Conservation (phyloP, 2,888 invertebrate species). For the Chaetogeoica ovagalla region DNA sequence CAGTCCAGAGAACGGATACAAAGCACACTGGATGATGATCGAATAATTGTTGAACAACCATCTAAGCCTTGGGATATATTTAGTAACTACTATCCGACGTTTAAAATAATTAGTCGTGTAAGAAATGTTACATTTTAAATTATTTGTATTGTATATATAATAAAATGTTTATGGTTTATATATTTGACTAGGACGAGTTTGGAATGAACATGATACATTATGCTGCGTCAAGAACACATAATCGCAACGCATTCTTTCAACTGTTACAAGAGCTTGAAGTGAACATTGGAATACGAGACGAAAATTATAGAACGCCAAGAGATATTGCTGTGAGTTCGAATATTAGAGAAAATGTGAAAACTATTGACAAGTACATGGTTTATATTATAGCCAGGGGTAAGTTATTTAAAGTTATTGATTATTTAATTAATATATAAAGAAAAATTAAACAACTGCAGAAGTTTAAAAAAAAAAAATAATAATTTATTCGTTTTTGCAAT, state of each 20-base stretch:
- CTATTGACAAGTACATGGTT: conserved; percentile 80
- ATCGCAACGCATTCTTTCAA: conserved; percentile 77
- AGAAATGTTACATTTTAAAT: neutral
- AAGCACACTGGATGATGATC: neutral
- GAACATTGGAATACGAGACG: conserved; percentile 80
- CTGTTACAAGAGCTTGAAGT: conserved; percentile 78
- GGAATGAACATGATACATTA: conserved; percentile 89
- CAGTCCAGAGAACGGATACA: neutral
- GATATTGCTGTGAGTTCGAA: conserved; percentile 82
- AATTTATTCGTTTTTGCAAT: neutral
- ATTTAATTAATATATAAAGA: neutral
- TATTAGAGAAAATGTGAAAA: conserved; percentile 75
- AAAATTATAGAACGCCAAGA: conserved; percentile 82
- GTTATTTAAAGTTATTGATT: neutral
- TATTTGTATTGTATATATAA: neutral
- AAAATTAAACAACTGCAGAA: neutral
- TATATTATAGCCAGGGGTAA: conserved; percentile 77
- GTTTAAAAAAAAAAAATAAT: neutral
- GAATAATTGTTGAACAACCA: neutral
- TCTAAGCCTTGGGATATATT: conserved; percentile 35
- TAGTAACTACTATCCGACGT: conserved; percentile 18
- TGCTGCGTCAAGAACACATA: conserved; percentile 80
- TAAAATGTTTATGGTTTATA: neutral
- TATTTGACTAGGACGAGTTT: conserved; percentile 74
- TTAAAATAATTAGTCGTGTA: conserved; percentile 42